Base-by-base conservation (phyloP, 2,888 invertebrate species). In the Hololepta plana region DNA sequence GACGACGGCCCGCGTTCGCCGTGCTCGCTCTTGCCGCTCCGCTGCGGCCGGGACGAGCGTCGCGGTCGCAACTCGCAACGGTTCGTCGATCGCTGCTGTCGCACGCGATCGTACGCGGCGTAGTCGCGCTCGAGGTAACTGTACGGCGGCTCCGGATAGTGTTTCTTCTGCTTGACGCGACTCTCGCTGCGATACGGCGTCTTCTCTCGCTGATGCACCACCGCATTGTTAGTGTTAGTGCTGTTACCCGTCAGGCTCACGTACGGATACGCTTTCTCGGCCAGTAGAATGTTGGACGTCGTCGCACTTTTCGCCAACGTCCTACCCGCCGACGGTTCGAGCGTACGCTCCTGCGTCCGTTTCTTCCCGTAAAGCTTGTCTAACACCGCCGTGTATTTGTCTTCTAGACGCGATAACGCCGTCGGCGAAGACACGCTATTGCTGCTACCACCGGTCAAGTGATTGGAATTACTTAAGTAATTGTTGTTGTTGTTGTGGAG, bases 371-470 rank as follows among this genome's bases (percentile, higher is more conserved):
- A 72, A 38, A 74, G 69, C 43, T 67, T 67, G 44, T 80, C 77
- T 41, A 81, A 55, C 12, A 80, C 68, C 10, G 74, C 67, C 2
- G 76, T 70, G 53, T 80, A 80, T 52, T 81, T 81, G 46, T 81
- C 76, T 56, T 80, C 79, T 40, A 79, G 56, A 10, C 76, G 68
- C 33, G 64, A 69, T 26, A 77, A 63, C 13, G 75, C 27, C 6
- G 35, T 29, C 7, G 20, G 26, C 12, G 27, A 29, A 7, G 27
- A 30, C 9, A 15, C 30, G 27, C 9, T 21, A 21, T 21, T 21
- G 21, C 9, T 21, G 6, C 21, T 9, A 21, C 8, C 9, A 6
- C 8, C 8, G 7, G 21, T 9, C 7, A 10, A 8, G 7, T 8
- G 6, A 21, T 27, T 8, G 26, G 13, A 17, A 13, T n/a, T 21